Evolutionary conservation across 2,888 invertebrate genomes (phyloP), one percentile per base, ranked within the genome.

Genomic region (Aleiodes alternator): DNA sequence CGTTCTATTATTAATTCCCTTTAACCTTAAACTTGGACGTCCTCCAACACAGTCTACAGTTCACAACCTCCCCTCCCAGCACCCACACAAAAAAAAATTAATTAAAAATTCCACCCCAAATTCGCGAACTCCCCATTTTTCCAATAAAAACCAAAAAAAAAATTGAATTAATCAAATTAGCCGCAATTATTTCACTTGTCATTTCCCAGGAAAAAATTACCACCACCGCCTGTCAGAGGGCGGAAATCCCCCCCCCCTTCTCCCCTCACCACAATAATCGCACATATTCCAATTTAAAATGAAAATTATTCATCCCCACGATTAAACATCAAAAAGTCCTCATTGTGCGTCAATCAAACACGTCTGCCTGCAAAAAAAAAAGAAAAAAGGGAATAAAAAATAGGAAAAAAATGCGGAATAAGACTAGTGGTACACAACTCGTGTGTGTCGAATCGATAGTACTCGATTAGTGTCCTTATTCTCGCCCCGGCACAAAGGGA

Each of bases 381-480:
- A 9, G 50, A 57, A 59, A 43, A 23, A 12, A 55, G 51, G 14
- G 38, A 43, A 55, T 23, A 23, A 23, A 23, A 23, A 23, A 23
- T 23, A 23, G 23, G 73, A 56, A 72, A 55, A 55, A 69, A 69
- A 11, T 48, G 38, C 29, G 4, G 43, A 66, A 59, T 69, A 48
- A n/a, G 38, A 14, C 70, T 34, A 7, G 56, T 43, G 16, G 8
- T 23, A 23, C n/a, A 14, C 43, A 73, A 56, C 12, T 8, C 29
- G 48, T 16, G 53, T 68, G 8, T 31, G 50, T 61, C 11, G 12
- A 85, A 87, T 87, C 86, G 84, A 87, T 86, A 85, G 80, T 80
- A 80, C 82, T 81, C 83, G 84, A 85, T 85, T 84, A 82, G 84
- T 79, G 78, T 78, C 73, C 59, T 66, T 71, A 53, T 69, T 78